A percentile compares a stretch with the other conserved stretches of the same genome.
Evolutionary conservation across 1,140 invertebrate genomes (phyloP).

Genomic region (Micrasema longulum): DNA sequence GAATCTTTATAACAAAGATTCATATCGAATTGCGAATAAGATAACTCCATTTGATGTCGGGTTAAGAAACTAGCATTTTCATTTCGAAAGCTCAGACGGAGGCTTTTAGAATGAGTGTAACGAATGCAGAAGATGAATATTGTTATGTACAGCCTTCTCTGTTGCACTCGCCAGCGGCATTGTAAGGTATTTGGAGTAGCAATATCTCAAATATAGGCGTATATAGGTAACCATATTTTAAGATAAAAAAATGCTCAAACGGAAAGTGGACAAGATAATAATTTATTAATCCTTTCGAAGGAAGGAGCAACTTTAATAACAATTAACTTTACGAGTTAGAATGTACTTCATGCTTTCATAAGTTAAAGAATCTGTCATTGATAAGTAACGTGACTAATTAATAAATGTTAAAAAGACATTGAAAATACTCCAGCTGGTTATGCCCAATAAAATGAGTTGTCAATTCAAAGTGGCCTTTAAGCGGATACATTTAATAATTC

Average conservation of each 20-base stretch:
- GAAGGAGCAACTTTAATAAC: background rate
- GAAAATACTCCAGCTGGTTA: no score
- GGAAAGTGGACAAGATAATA: conserved; percentile 31
- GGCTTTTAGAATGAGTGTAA: conserved; percentile 10
- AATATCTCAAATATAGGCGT: conserved; percentile 45
- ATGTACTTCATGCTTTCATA: background rate
- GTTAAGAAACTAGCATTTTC: conserved; percentile 7
- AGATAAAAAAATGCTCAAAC: conserved; percentile 34
- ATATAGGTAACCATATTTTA: conserved; percentile 40
- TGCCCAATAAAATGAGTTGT: no score
- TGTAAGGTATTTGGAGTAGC: conserved; percentile 48
- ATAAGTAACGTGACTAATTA: background rate
- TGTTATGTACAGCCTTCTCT: conserved; percentile 29
- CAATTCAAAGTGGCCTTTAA: no score
- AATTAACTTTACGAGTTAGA: conserved; percentile 12
- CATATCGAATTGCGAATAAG: conserved; percentile 16
- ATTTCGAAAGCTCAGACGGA: conserved; percentile 4
- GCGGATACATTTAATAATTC: no score
- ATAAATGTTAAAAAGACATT: conserved; percentile 5
- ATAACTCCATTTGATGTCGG: conserved; percentile 6
- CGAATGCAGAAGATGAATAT: conserved; percentile 13
- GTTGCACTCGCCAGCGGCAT: conserved; percentile 31
- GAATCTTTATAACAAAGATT: background rate
- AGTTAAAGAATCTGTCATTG: no score
- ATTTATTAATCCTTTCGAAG: conserved; percentile 23